Base-by-base conservation (phyloP, 2,113 vertebrate genomes). In the Scomber scombrus region DNA sequence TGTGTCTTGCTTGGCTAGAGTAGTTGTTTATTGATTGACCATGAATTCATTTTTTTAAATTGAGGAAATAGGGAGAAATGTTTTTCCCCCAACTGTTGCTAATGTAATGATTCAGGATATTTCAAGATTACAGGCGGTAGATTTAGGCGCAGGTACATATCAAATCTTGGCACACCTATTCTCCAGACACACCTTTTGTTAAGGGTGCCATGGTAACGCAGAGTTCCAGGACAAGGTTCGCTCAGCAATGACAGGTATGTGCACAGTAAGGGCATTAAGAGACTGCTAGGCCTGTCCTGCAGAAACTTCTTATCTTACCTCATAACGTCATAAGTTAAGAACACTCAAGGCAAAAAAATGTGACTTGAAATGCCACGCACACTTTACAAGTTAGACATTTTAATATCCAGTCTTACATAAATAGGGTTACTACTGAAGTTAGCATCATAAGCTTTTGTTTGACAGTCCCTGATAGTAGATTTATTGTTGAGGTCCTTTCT, bases 161-260 rank as follows among this genome's bases (percentile, higher is more conserved):
- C 23, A 56, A 46, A 57, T 45, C 3, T 26, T 55, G 89, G 50
- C 82, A 81, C 91, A 93, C 90, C 88, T 88, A 31, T 72, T 55
- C 12, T 67, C 65, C 71, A 58, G 85, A 74, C 91, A 89, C 93
- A 70, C 93, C 89, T 84, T 88, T 80, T 75, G 58, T 49, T 58
- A 34, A 55, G 18, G 50, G 15, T 49, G 19, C 82, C 50, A 70
- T 75, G 47, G 63, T 77, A 69, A 71, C 46, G 3, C 57, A 31
- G 15, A 21, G 49, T 65, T 69, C 18, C 34, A 65, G 85, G 65
- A 81, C 86, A 87, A 85, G 82, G 87, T 92, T 92, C 68, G 18
- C 52, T 58, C 77, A 79, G 73, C 50, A 75, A 75, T 91, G 83
- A 65, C 74, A 85, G 85, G 83, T 89, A 90, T 87, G 86, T 80